phyloP scores from a whole-genome alignment of 2,797 vertebrate species.

The Okamejei kenojei region DNA sequence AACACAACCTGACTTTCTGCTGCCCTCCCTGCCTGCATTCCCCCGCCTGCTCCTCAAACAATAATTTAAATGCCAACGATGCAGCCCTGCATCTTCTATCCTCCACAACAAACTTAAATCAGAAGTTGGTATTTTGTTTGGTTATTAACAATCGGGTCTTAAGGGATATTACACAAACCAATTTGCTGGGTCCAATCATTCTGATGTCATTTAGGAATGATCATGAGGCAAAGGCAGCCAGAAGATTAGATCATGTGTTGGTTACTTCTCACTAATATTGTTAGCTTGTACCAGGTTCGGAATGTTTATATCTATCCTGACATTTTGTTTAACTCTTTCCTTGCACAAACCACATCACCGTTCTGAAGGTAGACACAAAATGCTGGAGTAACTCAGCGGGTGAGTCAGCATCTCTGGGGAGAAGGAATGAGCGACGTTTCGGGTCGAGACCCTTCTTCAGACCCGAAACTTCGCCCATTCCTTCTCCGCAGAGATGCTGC shows the following conservation, averaged over 20 bases:
- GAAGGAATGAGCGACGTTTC: no score
- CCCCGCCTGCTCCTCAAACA: not conserved
- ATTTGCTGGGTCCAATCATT: slow-evolving; percentile 30
- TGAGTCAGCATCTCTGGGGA: no score
- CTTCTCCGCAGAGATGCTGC: no score
- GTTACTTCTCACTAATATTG: not conserved
- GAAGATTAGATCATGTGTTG: slow-evolving; percentile 23
- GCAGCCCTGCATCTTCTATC: not conserved
- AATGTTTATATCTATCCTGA: not conserved
- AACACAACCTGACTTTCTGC: not conserved
- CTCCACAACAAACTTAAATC: not conserved
- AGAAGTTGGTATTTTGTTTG: not conserved
- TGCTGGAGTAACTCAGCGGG: no score
- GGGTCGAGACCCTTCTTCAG: no score
- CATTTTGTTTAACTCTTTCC: not conserved
- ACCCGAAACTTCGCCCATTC: no score
- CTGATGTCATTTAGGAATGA: slow-evolving; percentile 34
- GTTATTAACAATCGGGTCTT: slow-evolving; percentile 11
- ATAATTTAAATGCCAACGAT: not conserved
- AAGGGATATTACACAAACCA: slow-evolving; percentile 32
- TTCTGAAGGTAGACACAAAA: not conserved
- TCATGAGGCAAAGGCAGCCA: not conserved
- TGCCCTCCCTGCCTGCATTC: not conserved
- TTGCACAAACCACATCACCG: not conserved
- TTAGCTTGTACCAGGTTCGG: not conserved